These are phyloP conservation scores for Etheostoma cragini DNA, from an alignment of 2,113 vertebrate genomes.

Conservation along the genomic window DNA sequence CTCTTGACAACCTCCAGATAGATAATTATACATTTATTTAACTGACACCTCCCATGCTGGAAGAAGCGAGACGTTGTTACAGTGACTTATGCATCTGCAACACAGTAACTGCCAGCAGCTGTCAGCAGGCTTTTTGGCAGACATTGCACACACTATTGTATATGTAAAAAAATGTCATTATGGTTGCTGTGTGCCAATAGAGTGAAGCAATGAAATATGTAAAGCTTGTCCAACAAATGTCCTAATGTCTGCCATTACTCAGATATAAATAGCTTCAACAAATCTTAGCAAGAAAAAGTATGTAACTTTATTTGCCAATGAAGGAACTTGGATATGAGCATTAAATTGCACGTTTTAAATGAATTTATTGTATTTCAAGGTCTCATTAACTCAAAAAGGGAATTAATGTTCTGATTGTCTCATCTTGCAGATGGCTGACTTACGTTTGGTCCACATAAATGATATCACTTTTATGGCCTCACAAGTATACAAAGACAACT, in stretches of 20 bases:
- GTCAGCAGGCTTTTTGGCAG: constrained; percentile 61
- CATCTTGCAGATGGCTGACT: constrained; percentile 21
- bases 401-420: constrained; percentile 22
- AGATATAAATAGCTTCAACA: not conserved
- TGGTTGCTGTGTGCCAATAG: constrained; percentile 16
- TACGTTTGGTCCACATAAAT: constrained; percentile 3
- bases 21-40: constrained; percentile 64
- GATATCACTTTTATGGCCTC: not conserved
- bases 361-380: not conserved
- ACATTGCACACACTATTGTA: constrained; percentile 28
- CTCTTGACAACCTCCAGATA: constrained; percentile 49
- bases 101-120: constrained; percentile 59
- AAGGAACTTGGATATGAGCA: not conserved
- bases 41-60: constrained; percentile 52
- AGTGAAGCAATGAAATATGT: constrained; percentile 20
- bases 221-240: constrained; percentile 28
- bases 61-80: constrained; percentile 41
- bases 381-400: constrained; percentile 25
- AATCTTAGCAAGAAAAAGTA: not conserved
- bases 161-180: constrained; percentile 18
- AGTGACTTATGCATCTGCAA: constrained; percentile 52
- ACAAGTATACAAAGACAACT: not conserved
- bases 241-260: constrained; percentile 20
- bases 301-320: not conserved
- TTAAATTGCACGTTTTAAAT: constrained; percentile 15